These are phyloP conservation scores for Trissolcus brochymenae DNA, from an alignment of 2,888 invertebrate genomes.

Conservation along the genomic window DNA sequence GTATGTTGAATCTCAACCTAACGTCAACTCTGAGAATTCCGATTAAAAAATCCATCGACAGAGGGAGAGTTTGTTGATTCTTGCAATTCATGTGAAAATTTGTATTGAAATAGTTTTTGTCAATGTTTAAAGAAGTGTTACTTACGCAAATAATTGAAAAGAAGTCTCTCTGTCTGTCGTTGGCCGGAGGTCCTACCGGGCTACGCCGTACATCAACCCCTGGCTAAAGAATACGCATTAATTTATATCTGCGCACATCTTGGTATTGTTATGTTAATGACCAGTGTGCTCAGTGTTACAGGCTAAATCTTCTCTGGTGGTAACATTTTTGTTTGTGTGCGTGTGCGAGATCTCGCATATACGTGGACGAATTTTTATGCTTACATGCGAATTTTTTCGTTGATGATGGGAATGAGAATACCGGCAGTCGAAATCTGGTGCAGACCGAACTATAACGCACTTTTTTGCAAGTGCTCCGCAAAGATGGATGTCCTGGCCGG, in stretches of 20 bases:
- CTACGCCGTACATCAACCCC: slow-evolving; percentile 65
- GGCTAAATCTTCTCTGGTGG: slow-evolving; percentile 63
- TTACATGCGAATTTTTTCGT: slow-evolving; percentile 30
- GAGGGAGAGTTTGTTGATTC: background rate
- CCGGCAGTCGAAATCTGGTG: slow-evolving; percentile 30
- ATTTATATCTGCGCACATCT: slow-evolving; percentile 74
- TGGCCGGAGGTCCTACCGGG: slow-evolving; percentile 53
- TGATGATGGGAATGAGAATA: slow-evolving; percentile 28
- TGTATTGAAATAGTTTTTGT: slow-evolving; percentile 20
- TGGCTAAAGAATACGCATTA: slow-evolving; percentile 74
- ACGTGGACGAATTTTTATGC: slow-evolving; percentile 20
- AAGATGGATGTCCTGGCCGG: slow-evolving; percentile 9
- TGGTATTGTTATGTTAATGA: slow-evolving; percentile 74
- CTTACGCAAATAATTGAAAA: slow-evolving; percentile 45
- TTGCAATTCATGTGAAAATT: background rate
- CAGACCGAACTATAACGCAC: slow-evolving; percentile 8
- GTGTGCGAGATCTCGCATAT: slow-evolving; percentile 7
- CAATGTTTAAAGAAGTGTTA: slow-evolving; percentile 42
- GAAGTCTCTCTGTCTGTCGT: slow-evolving; percentile 61
- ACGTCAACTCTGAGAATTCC: too few species aligned
- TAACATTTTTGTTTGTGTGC: slow-evolving; percentile 33
- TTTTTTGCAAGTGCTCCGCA: slow-evolving; percentile 21
- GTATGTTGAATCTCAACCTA: too few species aligned
- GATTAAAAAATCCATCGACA: background rate
- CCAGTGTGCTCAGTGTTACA: slow-evolving; percentile 57